Evolutionary conservation across 2,888 invertebrate species (phyloP), one percentile per base, ranked within the genome.

Genomic region (Acleris laterana): DNA sequence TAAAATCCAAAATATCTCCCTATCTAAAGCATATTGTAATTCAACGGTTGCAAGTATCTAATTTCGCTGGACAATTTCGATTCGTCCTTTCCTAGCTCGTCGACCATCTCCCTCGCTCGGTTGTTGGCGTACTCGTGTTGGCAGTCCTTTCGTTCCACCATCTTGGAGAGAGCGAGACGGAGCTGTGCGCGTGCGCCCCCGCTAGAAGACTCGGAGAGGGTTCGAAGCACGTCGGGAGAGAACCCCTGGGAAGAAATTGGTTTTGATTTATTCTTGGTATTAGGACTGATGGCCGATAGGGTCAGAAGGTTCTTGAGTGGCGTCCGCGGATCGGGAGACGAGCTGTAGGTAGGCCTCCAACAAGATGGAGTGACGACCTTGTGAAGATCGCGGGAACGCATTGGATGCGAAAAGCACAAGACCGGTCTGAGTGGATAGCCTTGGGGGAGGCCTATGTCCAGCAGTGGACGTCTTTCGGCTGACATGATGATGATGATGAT

Each of bases 101-200:
- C 82, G 0, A 95, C 81, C 77, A 95, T 89, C 58, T 92, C 89
- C 42, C 81, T 88, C 0, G 95, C 93, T 2, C 94, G 92, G 69
- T 89, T 93, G 74, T 94, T 93, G 1, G 95, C 93, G 74, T 94
- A 94, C 5, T 94, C 93, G 63, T 94, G 94, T 1, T 88, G 93
- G 22, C 94, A 93, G 79, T 95, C 95, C 44, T 91, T 88, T 0
- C 93, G 84, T 5, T 94, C 93, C 65, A 94, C 78, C 81, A 95
- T 92, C 78, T 94, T 94, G 51, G 91, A 82, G 4, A 96, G 80
- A 0, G 95, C 93, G 55, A 89, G 82, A 68, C 90, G 89, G 55
- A 96, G 84, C 74, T 95, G 95, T 1, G 90, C 89, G 0, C 94
- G 89, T 0, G 95, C 94, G 0, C 95, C 94, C 5, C 94, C 94